Base-by-base conservation (phyloP, 2,888 invertebrate genomes). In the Agrochola litura region DNA sequence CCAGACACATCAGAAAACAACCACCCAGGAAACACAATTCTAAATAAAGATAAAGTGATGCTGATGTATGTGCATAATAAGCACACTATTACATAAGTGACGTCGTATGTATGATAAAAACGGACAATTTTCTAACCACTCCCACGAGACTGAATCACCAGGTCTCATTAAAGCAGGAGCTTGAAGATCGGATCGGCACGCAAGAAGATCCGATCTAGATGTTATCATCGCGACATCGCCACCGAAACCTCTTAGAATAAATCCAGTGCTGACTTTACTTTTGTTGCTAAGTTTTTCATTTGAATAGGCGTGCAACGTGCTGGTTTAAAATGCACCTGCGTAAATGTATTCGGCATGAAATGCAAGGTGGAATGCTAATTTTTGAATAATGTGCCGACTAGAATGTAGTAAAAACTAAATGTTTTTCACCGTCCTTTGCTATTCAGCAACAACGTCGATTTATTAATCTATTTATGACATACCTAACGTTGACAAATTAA, bases 181-280 rank as follows among this genome's bases (percentile, higher is more conserved):
- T 84, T 79, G 76, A 84, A 94, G 96, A 96, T 96, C 93, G 91
- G 92, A 96, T 95, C 95, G 90, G 93, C 95, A 96, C 95, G 95
- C 96, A 94, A 90, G 89, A 86, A 91, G 95, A 95, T 94, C 90
- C 92, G 91, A 95, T 95, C 94, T 91, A 91, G 93, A 95, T 94
- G 84, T 86, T 92, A 94, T 94, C 94, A 79, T 78, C 83, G 81
- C 65, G 82, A 89, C 89, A 89, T 88, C 84, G 90, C 90, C 90
- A 90, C 90, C 89, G 88, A 90, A 89, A 90, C 83, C 81, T 86
- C 86, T 87, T 83, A 71, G 86, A 84, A 90, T 90, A 90, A 90
- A 91, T 90, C 88, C 86, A 86, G 79, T 79, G 46, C 78, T 82
- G 77, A 80, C 82, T 82, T 77, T 81, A 87, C 77, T 89, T 87